Percentiles rank a stretch among this genome's conserved stretches.
phyloP scores from a whole-genome alignment of 2,113 vertebrate species.

The Tachuris rubrigastra region DNA sequence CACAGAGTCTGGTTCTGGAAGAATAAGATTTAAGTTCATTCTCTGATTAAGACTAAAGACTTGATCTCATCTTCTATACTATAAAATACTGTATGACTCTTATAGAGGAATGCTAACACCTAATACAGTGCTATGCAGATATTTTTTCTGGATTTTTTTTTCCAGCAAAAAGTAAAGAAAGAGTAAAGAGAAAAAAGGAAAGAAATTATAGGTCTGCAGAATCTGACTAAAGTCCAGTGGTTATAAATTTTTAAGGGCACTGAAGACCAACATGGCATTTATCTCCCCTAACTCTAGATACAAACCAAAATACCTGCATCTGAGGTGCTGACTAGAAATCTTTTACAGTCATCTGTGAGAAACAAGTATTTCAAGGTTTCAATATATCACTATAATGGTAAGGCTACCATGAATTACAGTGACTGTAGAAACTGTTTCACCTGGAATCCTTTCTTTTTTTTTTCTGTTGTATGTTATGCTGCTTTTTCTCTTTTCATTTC shows the following conservation, averaged over 20 bases:
- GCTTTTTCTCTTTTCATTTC: background rate
- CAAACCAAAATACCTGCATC: background rate
- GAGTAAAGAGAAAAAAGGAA: background rate
- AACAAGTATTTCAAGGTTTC: background rate
- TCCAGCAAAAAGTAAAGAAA: background rate
- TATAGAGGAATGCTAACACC: background rate
- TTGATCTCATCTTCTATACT: background rate
- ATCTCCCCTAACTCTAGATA: background rate
- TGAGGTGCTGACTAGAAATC: background rate
- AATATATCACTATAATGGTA: background rate
- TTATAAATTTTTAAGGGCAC: background rate
- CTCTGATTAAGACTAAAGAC: background rate
- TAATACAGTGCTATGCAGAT: background rate
- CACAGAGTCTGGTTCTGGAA: background rate
- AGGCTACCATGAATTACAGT: background rate
- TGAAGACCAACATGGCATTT: background rate
- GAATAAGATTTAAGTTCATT: background rate
- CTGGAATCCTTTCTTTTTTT: background rate
- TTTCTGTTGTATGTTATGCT: background rate
- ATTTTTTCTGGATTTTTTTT: background rate
- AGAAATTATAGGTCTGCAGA: background rate
- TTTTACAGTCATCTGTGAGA: background rate
- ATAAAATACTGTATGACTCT: background rate
- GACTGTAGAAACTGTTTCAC: background rate
- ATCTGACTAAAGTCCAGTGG: background rate